Base-by-base conservation (phyloP, 2,888 invertebrate species). In the Drosophila prolongata region DNA sequence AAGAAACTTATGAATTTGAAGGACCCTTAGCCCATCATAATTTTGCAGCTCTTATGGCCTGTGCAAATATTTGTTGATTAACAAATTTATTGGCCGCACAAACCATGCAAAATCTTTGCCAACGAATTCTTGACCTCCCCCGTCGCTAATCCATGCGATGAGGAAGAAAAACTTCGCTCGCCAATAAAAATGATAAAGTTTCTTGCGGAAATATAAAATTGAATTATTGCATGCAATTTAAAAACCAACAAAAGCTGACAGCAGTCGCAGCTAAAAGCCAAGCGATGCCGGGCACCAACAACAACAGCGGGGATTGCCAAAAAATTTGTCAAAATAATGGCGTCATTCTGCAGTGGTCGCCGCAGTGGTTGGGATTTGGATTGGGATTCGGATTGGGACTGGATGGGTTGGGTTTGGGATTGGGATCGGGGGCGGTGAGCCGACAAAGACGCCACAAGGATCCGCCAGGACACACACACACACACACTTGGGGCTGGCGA, bases 301-400 rank as follows among this genome's bases (percentile, higher is more conserved):
- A 55, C 66, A 70, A 75, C 68, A 74, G 52, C 52, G 60, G 77
- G 71, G 81, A 78, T 80, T 87, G 88, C 88, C 88, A 90, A 90
- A 90, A 84, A 89, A 90, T 90, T 90, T 90, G 90, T 90, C 90
- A 90, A 88, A 89, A 86, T 90, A 90, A 89, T 90, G 87, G 90
- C 88, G 86, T 87, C 83, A 87, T 89, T 87, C 77, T 88, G 87
- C 84, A 87, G 79, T 87, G 79, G 89, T 75, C 85, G 65, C 49
- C 54, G 70, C 55, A 58, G 53, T 58, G 69, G 58, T 50, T 56
- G 14, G 24, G 37, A n/a, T 30, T 42, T 24, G 30, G 46, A 49
- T 35, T 49, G 34, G 49, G 8, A 6, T n/a, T 24, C 14, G n/a
- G 14, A 16, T 11, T 27, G 14, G 34, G 47, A 6, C 8, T 2